phyloP scores from a whole-genome alignment of 2,113 vertebrate genomes.

The Limnothrissa miodon region DNA sequence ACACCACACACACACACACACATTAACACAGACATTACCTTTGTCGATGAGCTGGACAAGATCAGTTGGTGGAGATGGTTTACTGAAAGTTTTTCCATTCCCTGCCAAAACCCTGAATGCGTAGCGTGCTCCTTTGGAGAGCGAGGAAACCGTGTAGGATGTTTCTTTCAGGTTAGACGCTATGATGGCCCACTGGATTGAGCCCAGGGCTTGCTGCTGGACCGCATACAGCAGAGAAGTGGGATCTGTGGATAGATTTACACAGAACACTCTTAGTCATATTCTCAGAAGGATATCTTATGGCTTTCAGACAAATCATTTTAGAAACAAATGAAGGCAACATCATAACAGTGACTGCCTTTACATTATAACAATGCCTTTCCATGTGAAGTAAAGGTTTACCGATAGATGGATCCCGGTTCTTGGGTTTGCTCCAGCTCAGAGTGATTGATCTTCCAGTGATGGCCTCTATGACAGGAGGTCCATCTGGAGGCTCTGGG shows the following conservation, averaged over 20 bases:
- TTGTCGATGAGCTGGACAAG: conserved; percentile 80
- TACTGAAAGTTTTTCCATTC: conserved; percentile 85
- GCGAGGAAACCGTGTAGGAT: conserved; percentile 68
- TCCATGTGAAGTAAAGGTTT: conserved; percentile 14
- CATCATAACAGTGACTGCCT: background rate
- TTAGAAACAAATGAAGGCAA: background rate
- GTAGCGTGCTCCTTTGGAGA: conserved; percentile 86
- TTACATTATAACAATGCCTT: background rate
- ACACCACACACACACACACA: background rate
- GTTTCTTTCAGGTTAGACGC: conserved; percentile 76
- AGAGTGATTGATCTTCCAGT: conserved; percentile 84
- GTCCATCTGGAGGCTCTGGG: conserved; percentile 85
- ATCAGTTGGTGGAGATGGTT: conserved; percentile 81
- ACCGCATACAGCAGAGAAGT: conserved; percentile 80
- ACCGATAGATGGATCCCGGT: conserved; percentile 84
- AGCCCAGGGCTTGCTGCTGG: conserved; percentile 89
- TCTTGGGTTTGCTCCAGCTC: conserved; percentile 85
- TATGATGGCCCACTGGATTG: conserved; percentile 82
- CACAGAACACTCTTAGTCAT: background rate
- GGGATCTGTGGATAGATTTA: conserved; percentile 67
- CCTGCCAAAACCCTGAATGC: conserved; percentile 85
- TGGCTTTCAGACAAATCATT: background rate
- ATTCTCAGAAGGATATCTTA: background rate
- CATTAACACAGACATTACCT: conserved; percentile 61
- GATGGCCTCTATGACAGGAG: conserved; percentile 78